These are phyloP conservation scores for Gastrophryne carolinensis DNA, from an alignment of 2,797 vertebrate species.

Conservation along the genomic window DNA sequence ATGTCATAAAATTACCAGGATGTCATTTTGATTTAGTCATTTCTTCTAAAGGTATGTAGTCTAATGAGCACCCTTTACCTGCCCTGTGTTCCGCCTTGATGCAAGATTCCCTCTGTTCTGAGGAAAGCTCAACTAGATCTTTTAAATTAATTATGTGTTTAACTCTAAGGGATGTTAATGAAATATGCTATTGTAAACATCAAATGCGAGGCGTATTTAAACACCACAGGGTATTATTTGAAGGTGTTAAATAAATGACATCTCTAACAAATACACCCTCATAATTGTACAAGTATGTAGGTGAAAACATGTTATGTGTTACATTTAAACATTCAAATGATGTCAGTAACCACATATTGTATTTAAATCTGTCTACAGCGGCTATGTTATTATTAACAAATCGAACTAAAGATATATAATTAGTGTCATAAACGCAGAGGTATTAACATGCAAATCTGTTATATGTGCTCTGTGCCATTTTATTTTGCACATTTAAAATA, in stretches of 20 bases:
- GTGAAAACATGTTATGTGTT: conserved; percentile 30
- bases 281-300: conserved; percentile 31
- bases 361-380: conserved; percentile 37
- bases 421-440: conserved; percentile 27
- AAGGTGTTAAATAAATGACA: conserved; percentile 34
- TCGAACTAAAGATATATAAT: conserved; percentile 38
- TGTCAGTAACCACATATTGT: conserved; percentile 28
- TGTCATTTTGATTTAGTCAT: no score
- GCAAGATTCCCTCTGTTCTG: no score
- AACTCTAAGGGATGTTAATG: not conserved
- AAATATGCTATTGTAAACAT: conserved; percentile 14
- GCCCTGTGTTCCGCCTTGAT: no score
- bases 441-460: not conserved
- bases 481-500: conserved; percentile 1
- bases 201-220: not conserved
- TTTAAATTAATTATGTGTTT: not conserved
- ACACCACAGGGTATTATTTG: conserved; percentile 18
- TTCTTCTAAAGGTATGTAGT: no score
- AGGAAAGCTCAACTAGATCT: no score
- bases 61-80: no score
- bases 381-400: conserved; percentile 43
- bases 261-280: not conserved
- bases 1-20: no score
- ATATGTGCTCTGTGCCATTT: not conserved
- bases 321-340: conserved; percentile 19